Conservation (phyloP, 2,113 vertebrate species). For the Nibea coibor region DNA sequence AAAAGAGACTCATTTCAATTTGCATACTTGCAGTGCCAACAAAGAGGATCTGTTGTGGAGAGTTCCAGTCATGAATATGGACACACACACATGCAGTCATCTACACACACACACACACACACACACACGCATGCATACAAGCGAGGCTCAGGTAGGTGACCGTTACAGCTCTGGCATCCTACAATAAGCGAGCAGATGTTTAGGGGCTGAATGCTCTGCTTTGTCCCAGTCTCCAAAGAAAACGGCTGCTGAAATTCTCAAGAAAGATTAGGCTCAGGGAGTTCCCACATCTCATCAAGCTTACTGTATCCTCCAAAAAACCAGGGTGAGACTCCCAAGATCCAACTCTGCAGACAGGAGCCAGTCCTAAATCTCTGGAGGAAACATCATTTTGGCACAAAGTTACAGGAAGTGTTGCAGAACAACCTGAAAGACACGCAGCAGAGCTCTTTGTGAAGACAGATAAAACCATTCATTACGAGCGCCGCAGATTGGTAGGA, state of each 20-base stretch:
- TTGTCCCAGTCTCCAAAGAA: conserved; percentile 59
- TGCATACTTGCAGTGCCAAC: conserved; percentile 51
- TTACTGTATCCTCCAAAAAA: conserved; percentile 48
- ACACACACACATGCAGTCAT: not conserved
- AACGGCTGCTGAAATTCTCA: conserved; percentile 61
- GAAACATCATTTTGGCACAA: conserved; percentile 41
- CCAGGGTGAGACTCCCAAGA: conserved; percentile 34
- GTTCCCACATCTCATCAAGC: conserved; percentile 72
- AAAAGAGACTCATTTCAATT: conserved; percentile 47
- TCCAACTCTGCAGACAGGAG: conserved; percentile 29
- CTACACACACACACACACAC: conserved; percentile 12
- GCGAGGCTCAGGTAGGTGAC: conserved; percentile 45
- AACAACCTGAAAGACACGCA: not conserved
- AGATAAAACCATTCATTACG: conserved; percentile 15
- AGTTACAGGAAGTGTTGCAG: conserved; percentile 38
- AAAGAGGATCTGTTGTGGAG: conserved; percentile 37
- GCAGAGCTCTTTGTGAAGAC: not conserved
- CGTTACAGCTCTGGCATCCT: conserved; percentile 42
- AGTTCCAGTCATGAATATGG: conserved; percentile 12
- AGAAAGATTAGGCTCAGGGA: conserved; percentile 71
- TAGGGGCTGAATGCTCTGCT: conserved; percentile 59
- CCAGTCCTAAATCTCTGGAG: conserved; percentile 28
- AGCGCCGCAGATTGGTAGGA: conserved; percentile 12
- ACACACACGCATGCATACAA: not conserved
- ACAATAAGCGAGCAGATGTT: conserved; percentile 76